A percentile compares a stretch with the other conserved stretches of the same genome.
Evolutionary conservation across 2,113 vertebrate genomes (phyloP).

Genomic region (Oplegnathus fasciatus): DNA sequence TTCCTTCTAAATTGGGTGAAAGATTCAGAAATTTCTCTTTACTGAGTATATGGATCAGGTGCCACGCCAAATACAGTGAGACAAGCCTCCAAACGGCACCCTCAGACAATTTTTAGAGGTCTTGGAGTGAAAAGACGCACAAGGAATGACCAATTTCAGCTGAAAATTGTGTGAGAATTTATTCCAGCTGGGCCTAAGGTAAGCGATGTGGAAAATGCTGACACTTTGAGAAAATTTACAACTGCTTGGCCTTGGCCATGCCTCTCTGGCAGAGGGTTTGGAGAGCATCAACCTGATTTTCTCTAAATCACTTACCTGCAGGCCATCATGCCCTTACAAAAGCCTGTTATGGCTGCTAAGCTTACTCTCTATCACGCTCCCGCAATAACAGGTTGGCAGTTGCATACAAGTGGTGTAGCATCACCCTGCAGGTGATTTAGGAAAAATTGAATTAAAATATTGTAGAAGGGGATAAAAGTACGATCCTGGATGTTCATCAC

Average conservation of each 20-base stretch:
- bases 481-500: not conserved
- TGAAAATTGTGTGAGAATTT: constrained; percentile 75
- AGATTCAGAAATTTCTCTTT: constrained; percentile 58
- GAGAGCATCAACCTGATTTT: constrained; percentile 70
- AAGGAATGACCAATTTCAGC: constrained; percentile 68
- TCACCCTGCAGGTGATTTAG: constrained; percentile 47
- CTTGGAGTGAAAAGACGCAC: constrained; percentile 34
- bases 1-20: constrained; percentile 58
- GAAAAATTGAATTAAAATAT: constrained; percentile 68
- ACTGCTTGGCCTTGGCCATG: constrained; percentile 70
- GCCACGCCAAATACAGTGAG: constrained; percentile 46
- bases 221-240: constrained; percentile 78
- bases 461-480: constrained; percentile 10
- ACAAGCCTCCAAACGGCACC: constrained; percentile 45
- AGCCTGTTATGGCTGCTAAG: constrained; percentile 69
- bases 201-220: constrained; percentile 77
- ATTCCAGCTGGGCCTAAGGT: constrained; percentile 64
- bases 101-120: constrained; percentile 40
- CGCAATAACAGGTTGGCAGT: constrained; percentile 56
- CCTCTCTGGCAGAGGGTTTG: constrained; percentile 64
- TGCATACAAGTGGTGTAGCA: constrained; percentile 46
- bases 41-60: constrained; percentile 36
- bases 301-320: constrained; percentile 80
- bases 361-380: constrained; percentile 58
- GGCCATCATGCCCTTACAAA: constrained; percentile 70